Evolutionary conservation across 2,888 invertebrate genomes (phyloP), one percentile per base, ranked within the genome.

Genomic region (Chrysolina haemoptera): DNA sequence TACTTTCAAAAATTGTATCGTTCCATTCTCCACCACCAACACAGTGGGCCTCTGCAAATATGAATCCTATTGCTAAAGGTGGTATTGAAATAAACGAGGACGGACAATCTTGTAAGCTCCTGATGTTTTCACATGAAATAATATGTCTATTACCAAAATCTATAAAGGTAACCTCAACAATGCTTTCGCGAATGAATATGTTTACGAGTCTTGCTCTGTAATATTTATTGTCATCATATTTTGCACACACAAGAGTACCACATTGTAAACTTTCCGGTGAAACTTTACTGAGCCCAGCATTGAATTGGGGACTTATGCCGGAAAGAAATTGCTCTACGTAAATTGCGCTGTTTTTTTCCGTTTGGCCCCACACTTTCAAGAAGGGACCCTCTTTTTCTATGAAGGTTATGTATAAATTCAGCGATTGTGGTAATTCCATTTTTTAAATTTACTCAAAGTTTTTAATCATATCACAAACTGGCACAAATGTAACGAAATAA

Each of bases 311-410:
- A 87, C 81, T 89, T 84, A 75, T 89, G 88, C 82, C 88, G 85
- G 86, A 89, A 86, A 82, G 82, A 70, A 84, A 87, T n/a, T 89
- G 89, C 83, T 93, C 93, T 63, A 93, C 87, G 84, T 89, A 89
- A 69, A 91, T 84, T 0, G 91, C 90, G 59, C 90, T 86, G 75
- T 89, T 88, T 81, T 91, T 90, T 82, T 93, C 92, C 0, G 90
- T 88, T 86, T 95, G 95, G 40, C 94, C 95, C 89, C 92, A 93
- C 84, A 95, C 89, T 88, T 91, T 93, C 74, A 95, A 87, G 84
- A 93, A 92, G 73, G 91, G 91, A 41, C 93, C 92, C 75, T 93
- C 92, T 67, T 91, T 90, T 83, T 94, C 94, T 77, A 94, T 90
- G 88, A 92, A 91, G 76, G 94, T 94, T 82, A 93, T 90, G 73